These are phyloP conservation scores for Nerophis ophidion DNA, from an alignment of 2,113 vertebrate species.

Conservation along the genomic window DNA sequence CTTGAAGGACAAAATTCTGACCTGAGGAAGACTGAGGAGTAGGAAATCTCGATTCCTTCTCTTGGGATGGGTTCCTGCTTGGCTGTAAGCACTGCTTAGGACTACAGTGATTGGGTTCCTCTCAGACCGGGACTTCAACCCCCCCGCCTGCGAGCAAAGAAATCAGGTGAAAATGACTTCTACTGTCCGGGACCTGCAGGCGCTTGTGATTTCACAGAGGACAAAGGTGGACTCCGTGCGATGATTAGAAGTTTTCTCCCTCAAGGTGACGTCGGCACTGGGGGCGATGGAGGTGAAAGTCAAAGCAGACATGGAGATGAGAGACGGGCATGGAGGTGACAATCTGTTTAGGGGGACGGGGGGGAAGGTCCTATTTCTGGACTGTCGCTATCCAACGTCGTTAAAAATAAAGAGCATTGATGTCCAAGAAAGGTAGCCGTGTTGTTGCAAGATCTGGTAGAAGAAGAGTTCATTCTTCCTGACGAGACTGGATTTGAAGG, in stretches of 20 bases:
- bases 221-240: conserved; percentile 54
- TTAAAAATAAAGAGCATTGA: too few relatives aligned
- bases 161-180: conserved; percentile 68
- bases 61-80: conserved; percentile 67
- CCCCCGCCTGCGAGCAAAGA: conserved; percentile 46
- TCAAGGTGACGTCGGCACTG: conserved; percentile 65
- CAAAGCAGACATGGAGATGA: conserved; percentile 46
- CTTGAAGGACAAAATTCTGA: conserved; percentile 44
- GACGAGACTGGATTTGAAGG: too few relatives aligned
- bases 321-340: conserved; percentile 29
- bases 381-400: too few relatives aligned
- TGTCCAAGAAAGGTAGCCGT: too few relatives aligned
- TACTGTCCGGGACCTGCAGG: conserved; percentile 56
- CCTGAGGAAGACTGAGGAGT: conserved; percentile 22
- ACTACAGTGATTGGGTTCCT: conserved; percentile 63
- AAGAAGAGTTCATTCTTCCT: too few relatives aligned
- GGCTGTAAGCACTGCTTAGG: conserved; percentile 65
- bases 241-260: conserved; percentile 72
- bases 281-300: conserved; percentile 52
- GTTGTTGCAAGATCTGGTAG: too few relatives aligned
- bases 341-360: conserved; percentile 23
- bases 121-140: conserved; percentile 35
- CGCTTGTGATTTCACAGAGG: conserved; percentile 41
- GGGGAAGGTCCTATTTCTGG: too few relatives aligned
- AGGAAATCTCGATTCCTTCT: conserved; percentile 57